Evolutionary conservation across 2,888 invertebrate genomes (phyloP), one percentile per base, ranked within the genome.

Genomic region (Cotesia congregata): DNA sequence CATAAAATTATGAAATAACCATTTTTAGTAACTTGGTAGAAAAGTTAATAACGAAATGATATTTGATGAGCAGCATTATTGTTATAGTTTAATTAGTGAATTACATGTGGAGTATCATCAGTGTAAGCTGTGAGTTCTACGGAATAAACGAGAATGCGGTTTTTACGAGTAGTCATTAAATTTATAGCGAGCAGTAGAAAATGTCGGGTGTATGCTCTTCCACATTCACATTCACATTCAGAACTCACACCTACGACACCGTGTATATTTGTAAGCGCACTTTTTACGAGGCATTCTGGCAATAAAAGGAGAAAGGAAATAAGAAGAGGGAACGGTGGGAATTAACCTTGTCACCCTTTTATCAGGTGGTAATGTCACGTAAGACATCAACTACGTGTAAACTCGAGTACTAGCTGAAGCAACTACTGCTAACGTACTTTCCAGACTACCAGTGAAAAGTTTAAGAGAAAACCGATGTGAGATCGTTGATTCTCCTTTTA

Each of bases 141-240:
- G 9, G 4, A 50, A 12, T 50, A 50, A 50, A 50, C 50, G 50
- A 41, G 73, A 50, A 69, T 69, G 64, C 20, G 64, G 70, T 78
- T 87, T 88, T 86, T 50, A 88, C 85, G 85, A 85, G 75, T 81
- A 77, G 81, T 83, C 84, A 85, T 88, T 87, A 87, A 87, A 86
- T 88, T 88, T 83, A 50, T 4, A 50, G 50, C 9, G 50, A 50
- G 12, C 12, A 50, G 50, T 12, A 50, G 12, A 12, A 12, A 12
- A 12, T 50, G 50, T 50, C 50, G 50, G 50, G 12, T 50, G 12
- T 12, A 50, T 50, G 50, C 50, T 2, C 50, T 12, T 50, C 2
- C 9, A 50, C 12, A 50, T 30, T 30, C 30, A 30, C 30, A 30
- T 30, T 30, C 30, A 3, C 30, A 30, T 30, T 30, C 30, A 30